Evolutionary conservation across 2,797 vertebrate species (phyloP).

Genomic region (Lateolabrax maculatus): DNA sequence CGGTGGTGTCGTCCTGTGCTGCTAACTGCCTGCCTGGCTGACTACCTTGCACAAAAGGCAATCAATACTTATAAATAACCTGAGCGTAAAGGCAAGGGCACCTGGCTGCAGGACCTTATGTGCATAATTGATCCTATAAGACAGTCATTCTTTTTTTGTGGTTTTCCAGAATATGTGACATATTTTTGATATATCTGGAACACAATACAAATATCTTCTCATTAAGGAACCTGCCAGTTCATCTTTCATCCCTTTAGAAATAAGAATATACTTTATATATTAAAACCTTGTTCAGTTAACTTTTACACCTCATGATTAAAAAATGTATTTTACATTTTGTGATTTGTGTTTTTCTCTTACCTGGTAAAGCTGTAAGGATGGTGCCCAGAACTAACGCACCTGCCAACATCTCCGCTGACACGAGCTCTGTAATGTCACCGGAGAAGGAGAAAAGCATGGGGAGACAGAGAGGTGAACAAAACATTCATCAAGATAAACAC

Average conservation of each 20-base stretch:
- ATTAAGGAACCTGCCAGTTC: not conserved
- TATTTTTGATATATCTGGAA: constrained; percentile 13
- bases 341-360: constrained; percentile 63
- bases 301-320: not conserved
- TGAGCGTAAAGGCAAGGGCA: constrained; percentile 82
- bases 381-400: constrained; percentile 75
- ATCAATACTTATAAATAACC: constrained; percentile 87
- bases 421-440: constrained; percentile 63
- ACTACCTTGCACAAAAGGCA: constrained; percentile 79
- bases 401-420: constrained; percentile 85
- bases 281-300: not conserved
- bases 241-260: not conserved
- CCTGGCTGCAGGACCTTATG: constrained; percentile 64
- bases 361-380: constrained; percentile 81
- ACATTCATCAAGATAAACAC: constrained; percentile 1
- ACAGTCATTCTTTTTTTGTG: not conserved
- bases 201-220: not conserved
- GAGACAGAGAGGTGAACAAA: constrained; percentile 33
- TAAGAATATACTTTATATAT: not conserved
- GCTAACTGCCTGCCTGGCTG: constrained; percentile 72
- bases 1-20: constrained; percentile 66
- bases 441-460: constrained; percentile 38
- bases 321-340: not conserved
- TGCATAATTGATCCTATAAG: constrained; percentile 40
- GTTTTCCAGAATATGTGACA: not conserved